Percentiles rank a stretch among this genome's conserved stretches.
phyloP scores from a whole-genome alignment of 2,113 vertebrate genomes.

The Mionectes macconnelli region DNA sequence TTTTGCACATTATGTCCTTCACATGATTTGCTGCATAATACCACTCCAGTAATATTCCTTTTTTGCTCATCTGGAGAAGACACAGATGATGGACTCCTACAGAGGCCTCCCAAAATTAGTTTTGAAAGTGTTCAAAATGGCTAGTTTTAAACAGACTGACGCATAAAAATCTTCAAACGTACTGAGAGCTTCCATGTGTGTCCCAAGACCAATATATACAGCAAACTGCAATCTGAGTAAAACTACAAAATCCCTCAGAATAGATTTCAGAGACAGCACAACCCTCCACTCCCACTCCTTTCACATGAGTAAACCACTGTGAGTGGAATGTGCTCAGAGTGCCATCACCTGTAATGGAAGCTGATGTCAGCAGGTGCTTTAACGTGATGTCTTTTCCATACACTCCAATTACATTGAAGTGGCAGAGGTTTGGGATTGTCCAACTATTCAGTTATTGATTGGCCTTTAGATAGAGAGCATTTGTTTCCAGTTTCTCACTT shows the following conservation, averaged over 20 bases:
- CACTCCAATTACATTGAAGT: not conserved
- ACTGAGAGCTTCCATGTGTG: not conserved
- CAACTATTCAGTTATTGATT: not conserved
- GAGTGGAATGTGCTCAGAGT: not conserved
- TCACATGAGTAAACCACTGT: not conserved
- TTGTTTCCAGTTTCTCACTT: constrained; percentile 29
- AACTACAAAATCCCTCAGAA: not conserved
- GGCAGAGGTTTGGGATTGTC: not conserved
- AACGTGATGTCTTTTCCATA: constrained; percentile 37
- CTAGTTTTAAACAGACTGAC: not conserved
- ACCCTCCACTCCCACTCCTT: not conserved
- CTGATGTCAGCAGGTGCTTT: not conserved
- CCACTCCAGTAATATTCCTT: not conserved
- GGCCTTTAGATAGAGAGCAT: not conserved
- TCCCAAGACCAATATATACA: not conserved
- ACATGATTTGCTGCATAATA: not conserved
- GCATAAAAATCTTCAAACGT: not conserved
- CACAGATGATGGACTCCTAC: not conserved
- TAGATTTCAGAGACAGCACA: not conserved
- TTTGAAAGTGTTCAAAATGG: not conserved
- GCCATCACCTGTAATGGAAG: not conserved
- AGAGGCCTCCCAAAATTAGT: not conserved
- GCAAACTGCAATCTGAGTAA: not conserved
- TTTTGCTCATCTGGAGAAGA: not conserved
- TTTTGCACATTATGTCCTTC: not conserved